Base-by-base conservation (phyloP, 2,797 vertebrate genomes). In the Sebastes cheni region DNA sequence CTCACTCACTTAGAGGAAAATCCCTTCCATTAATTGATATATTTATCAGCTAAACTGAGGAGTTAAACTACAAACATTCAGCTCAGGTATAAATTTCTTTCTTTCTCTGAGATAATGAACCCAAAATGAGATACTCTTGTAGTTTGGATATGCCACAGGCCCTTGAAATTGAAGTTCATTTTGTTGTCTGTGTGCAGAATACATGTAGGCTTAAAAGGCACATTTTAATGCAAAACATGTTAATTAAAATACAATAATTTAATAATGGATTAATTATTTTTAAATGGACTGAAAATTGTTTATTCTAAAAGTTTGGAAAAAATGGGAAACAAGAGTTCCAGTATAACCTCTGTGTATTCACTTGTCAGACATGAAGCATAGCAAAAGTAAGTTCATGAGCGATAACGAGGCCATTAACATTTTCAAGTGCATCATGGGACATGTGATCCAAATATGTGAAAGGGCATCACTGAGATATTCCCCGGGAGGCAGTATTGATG, bases 381-480 rank as follows among this genome's bases (percentile, higher is more conserved):
- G 22, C 46, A 80, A 65, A 69, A 64, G 23, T 68, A 74, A 55
- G 29, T 66, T 62, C 18, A 54, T 4, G 0, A 67, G 30, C 14
- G 46, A 42, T 50, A 30, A 68, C 2, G 6, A 77, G 29, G 4
- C 18, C 18, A 36, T 83, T 54, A 61, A 82, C 52, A 68, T 61
- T 59, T 67, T 72, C 61, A 22, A 25, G 62, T 62, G 70, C 64
- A 70, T 73, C 52, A 69, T 50, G 9, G 54, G 69, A 58, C 22
- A 64, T 23, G 30, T 66, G 52, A 69, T 68, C 58, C 56, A 81
- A 59, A 73, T 74, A 29, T 65, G 39, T 59, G 20, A 75, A 84
- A 66, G 13, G 6, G 8, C 39, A 60, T 67, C 60, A 9, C 27
- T 52, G 8, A 59, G 29, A 39, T 65, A n/a, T 72, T n/a, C 60